Evolutionary conservation across 2,113 vertebrate genomes (phyloP), one percentile per base, ranked within the genome.

Genomic region (Hippocampus comes): DNA sequence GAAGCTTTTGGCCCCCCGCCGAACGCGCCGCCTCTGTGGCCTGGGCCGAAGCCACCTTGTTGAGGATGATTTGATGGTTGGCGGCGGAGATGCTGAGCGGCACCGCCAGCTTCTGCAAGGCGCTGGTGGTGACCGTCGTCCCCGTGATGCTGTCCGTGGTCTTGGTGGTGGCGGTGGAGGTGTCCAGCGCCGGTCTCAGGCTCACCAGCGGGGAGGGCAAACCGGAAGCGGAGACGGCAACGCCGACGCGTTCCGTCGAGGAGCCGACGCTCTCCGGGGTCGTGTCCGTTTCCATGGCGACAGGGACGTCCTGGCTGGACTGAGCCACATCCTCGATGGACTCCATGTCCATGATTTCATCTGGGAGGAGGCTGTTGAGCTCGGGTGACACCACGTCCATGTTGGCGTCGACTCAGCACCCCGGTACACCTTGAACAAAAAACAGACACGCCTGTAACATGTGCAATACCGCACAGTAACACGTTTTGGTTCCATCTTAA

Each of bases 311-410:
- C 1, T 79, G 70, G 30, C 76, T 0, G 38, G 83, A 27, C 63
- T 93, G 92, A 79, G 95, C 94, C 3, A 97, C 92, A 73, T 97
- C 96, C 80, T 96, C 95, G 76, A 96, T 91, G 71, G 93, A 86
- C 90, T 93, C 95, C 0, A 95, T 97, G 78, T 98, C 97, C 97
- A 99, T 99, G 86, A 99, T 99, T 83, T 99, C 97, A 89, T 99
- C 97, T 42, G 97, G 97, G 75, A 99, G 96, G 90, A 97, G 93
- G 84, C 94, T 98, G 94, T 96, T 98, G 83, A 98, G 93, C 88
- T 99, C 97, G 30, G 97, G 95, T 63, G 97, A 95, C 82, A 98
- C 97, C 91, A 97, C 96, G 80, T 98, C 96, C 97, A 99, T 98
- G 78, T 60, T 92, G 80, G 86, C 69, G 30, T 55, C 4, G 21